phyloP scores from a whole-genome alignment of 2,113 vertebrate species.

The Cottus gobio region DNA sequence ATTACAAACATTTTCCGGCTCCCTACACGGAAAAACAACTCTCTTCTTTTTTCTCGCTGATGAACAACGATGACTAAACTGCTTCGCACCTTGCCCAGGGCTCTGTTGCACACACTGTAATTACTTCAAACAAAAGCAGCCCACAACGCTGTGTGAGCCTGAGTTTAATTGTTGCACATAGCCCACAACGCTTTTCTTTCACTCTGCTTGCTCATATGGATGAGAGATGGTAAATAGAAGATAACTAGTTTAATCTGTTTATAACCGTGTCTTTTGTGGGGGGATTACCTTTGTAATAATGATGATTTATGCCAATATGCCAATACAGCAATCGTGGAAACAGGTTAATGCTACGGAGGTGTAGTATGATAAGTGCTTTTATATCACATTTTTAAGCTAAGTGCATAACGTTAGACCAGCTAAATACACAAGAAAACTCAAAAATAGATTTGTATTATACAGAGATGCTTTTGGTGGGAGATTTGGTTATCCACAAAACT shows the following conservation, averaged over 20 bases:
- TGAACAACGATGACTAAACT: constrained; percentile 36
- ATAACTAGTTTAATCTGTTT: constrained; percentile 35
- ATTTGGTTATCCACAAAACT: constrained; percentile 23
- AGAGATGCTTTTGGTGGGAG: constrained; percentile 16
- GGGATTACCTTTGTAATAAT: constrained; percentile 24
- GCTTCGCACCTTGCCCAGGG: constrained; percentile 45
- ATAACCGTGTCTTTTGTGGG: constrained; percentile 18
- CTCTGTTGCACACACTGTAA: constrained; percentile 37
- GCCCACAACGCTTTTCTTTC: constrained; percentile 20
- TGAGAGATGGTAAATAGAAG: constrained; percentile 8
- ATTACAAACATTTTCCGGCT: constrained; percentile 7
- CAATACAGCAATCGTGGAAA: neutral
- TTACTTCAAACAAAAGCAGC: constrained; percentile 46
- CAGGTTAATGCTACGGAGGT: constrained; percentile 2
- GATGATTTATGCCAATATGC: neutral
- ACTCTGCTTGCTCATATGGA: neutral
- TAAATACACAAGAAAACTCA: constrained; percentile 7
- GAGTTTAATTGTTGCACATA: constrained; percentile 33
- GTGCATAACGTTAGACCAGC: neutral
- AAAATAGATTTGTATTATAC: constrained; percentile 4
- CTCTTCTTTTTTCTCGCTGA: neutral
- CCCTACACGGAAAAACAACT: neutral
- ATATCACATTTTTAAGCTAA: neutral
- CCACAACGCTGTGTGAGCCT: constrained; percentile 21
- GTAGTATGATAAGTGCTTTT: neutral